phyloP scores from a whole-genome alignment of 2,888 invertebrate genomes.

The Dorcus hopei region DNA sequence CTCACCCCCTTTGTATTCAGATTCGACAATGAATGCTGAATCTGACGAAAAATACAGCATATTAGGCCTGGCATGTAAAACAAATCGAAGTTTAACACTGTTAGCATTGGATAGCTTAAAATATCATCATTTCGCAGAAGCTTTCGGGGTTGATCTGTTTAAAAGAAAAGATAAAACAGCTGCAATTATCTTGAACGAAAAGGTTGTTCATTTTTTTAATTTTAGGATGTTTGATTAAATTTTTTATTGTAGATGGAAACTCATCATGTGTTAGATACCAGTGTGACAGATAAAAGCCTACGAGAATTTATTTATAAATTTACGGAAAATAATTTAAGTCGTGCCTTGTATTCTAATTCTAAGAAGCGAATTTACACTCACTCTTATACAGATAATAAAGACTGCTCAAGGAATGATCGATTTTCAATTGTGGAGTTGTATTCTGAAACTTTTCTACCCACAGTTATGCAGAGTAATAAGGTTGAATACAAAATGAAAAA shows the following conservation, averaged over 20 bases:
- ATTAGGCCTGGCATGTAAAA: constrained; percentile 53
- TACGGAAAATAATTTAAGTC: constrained; percentile 41
- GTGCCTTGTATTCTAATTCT: constrained; percentile 38
- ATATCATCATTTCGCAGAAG: constrained; percentile 72
- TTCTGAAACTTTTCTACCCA: constrained; percentile 60
- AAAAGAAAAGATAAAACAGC: constrained; percentile 61
- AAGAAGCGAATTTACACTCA: constrained; percentile 36
- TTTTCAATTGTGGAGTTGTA: constrained; percentile 65
- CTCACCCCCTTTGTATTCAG: constrained; percentile 34
- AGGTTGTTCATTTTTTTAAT: constrained; percentile 50
- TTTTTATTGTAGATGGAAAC: constrained; percentile 58
- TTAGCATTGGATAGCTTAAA: constrained; percentile 71
- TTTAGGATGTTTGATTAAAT: not conserved
- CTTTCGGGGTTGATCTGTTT: constrained; percentile 67
- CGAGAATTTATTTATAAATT: constrained; percentile 57
- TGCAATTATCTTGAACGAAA: constrained; percentile 67
- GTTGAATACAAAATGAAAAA: constrained; percentile 44
- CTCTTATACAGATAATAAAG: constrained; percentile 22
- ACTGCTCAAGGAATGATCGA: constrained; percentile 21
- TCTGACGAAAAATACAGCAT: constrained; percentile 45
- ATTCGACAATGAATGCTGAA: constrained; percentile 22
- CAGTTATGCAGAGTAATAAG: constrained; percentile 59
- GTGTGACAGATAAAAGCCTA: constrained; percentile 52
- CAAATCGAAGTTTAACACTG: constrained; percentile 60
- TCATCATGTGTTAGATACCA: constrained; percentile 61